phyloP scores from a whole-genome alignment of 2,888 invertebrate species.

The Microctonus aethiopoides region DNA sequence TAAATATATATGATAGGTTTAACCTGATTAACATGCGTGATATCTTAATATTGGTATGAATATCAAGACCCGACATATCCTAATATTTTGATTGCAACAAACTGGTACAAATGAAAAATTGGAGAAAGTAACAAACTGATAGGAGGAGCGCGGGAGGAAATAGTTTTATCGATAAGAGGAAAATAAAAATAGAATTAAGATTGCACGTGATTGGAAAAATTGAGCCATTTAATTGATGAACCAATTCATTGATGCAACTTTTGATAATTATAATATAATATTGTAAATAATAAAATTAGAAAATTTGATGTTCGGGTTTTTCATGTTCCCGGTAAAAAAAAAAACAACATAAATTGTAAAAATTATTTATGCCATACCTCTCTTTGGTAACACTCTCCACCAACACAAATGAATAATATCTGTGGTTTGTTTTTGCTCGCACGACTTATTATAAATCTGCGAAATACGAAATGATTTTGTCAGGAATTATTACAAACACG shows the following conservation, averaged over 20 bases:
- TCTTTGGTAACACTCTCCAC: constrained; percentile 49
- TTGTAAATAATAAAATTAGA: neutral
- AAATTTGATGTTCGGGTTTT: constrained; percentile 16
- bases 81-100: constrained; percentile 42
- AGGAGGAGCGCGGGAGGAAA: constrained; percentile 53
- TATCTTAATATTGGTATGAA: constrained; percentile 59
- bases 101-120: constrained; percentile 17
- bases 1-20: neutral
- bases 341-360: constrained; percentile 23
- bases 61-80: constrained; percentile 62
- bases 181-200: constrained; percentile 47
- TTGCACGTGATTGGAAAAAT: constrained; percentile 48
- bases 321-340: constrained; percentile 30
- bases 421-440: neutral
- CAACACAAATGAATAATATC: constrained; percentile 40
- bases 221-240: constrained; percentile 38
- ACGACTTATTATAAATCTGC: neutral
- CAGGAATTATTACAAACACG: constrained; percentile 37
- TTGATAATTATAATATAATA: neutral
- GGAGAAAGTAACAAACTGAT: constrained; percentile 17
- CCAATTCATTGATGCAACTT: constrained; percentile 16
- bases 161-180: constrained; percentile 63
- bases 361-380: constrained; percentile 51
- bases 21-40: constrained; percentile 54
- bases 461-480: constrained; percentile 24